Evolutionary conservation across 35 echinoderm and acorn worm genomes (phyloP).

Genomic region (Diadema setosum): DNA sequence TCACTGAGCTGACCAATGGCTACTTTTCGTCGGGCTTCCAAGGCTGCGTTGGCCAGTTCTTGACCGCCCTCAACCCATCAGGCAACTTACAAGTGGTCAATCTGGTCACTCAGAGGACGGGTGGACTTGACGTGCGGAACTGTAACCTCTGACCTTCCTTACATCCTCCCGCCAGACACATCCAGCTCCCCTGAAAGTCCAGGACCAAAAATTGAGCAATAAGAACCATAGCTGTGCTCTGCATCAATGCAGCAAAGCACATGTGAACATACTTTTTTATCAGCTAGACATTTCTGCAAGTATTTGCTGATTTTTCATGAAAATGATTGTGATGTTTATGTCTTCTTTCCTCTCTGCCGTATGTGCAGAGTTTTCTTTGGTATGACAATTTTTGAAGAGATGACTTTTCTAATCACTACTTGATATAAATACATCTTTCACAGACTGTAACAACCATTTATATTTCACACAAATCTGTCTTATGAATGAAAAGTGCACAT

Average conservation of each 20-base stretch:
- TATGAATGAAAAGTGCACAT: too few species aligned
- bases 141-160: neutral
- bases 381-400: too few species aligned
- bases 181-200: too few species aligned
- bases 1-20: slow-evolving; percentile 48
- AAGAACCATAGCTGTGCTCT: neutral
- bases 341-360: too few species aligned
- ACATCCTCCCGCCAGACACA: too few species aligned
- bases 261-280: neutral
- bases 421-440: too few species aligned
- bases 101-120: slow-evolving; percentile 28
- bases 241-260: neutral
- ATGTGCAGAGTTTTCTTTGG: too few species aligned
- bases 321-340: neutral
- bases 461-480: too few species aligned
- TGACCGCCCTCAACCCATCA: slow-evolving; percentile 65
- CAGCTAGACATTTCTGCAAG: neutral
- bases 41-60: slow-evolving; percentile 70
- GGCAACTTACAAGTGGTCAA: slow-evolving; percentile 41
- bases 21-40: slow-evolving; percentile 51
- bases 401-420: too few species aligned
- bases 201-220: too few species aligned
- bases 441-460: too few species aligned
- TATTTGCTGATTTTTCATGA: neutral
- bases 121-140: slow-evolving; percentile 46